Evolutionary conservation across 2,888 invertebrate genomes (phyloP).

Genomic region (Heliconius sara): DNA sequence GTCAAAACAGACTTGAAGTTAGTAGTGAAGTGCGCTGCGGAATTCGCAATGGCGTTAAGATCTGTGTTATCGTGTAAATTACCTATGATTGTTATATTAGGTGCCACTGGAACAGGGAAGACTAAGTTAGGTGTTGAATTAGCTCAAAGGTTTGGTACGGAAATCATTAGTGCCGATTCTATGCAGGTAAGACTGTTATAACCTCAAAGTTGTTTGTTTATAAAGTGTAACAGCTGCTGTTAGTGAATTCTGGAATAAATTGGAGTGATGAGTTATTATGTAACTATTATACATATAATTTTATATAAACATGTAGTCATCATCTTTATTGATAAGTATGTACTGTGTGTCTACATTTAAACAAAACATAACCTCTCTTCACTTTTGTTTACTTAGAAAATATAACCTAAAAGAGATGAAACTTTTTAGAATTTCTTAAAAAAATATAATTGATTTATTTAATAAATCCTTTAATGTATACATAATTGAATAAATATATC

Average conservation of each 20-base stretch:
- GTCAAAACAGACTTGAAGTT: constrained; percentile 75
- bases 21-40: constrained; percentile 63
- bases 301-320: neutral
- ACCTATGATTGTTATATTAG: constrained; percentile 95
- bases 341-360: neutral
- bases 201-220: constrained; percentile 60
- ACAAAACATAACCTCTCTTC: constrained; percentile 33
- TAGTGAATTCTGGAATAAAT: neutral
- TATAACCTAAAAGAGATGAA: neutral
- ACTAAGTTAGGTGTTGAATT: constrained; percentile 97
- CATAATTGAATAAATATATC: neutral
- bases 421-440: neutral
- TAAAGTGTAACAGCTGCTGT: constrained; percentile 4
- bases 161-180: constrained; percentile 99
- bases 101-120: constrained; percentile 98
- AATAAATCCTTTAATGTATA: neutral
- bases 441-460: neutral
- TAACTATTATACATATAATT: neutral
- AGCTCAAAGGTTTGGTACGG: constrained; percentile 92
- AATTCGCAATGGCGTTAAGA: constrained; percentile 70
- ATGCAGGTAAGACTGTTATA: constrained; percentile 92
- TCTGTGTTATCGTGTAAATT: constrained; percentile 70
- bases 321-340: no score
- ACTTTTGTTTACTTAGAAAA: neutral
- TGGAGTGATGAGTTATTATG: neutral